Base-by-base conservation (phyloP, 2,113 vertebrate species). In the Leptocoma aspasia region DNA sequence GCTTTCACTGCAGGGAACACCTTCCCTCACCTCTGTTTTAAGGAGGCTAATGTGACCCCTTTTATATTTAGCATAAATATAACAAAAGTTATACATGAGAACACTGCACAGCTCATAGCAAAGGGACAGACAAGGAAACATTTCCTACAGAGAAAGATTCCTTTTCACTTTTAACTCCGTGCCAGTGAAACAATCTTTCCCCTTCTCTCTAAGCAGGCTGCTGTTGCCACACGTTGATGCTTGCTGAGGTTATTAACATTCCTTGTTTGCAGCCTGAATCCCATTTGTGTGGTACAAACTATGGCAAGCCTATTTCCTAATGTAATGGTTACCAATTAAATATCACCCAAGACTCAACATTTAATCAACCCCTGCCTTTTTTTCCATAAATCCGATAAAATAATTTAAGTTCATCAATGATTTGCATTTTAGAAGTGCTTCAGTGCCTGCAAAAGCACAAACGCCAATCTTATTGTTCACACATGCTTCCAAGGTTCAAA, bases 341-440 rank as follows among this genome's bases (percentile, higher is more conserved):
- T 61, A 77, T 16, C 42, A 90, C 76, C 47, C 57, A 79, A 85
- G 73, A 94, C 31, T 89, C 89, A 87, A 85, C 61, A 66, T 91
- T 82, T 95, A 87, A 89, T 89, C 65, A 94, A 65, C 60, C 37
- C 57, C 61, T 85, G 37, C 47, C 72, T 83, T 94, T 88, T 91
- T 82, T 79, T 61, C 65, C 60, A 84, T 87, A 94, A 79, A 89
- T 53, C 5, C 7, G 2, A 52, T 80, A 53, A 80, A 89, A 93
- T 35, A 77, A 79, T 88, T 65, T 24, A 37, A 54, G 37, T 77
- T 81, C 39, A 81, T 24, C 37, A 11, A 42, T 33, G 15, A 92
- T 90, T 78, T 80, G 42, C 19, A 49, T 90, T 93, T 92, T 59
- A 64, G 45, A 94, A 95, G 65, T 69, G 65, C 49, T 82, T 92